Base-by-base conservation (phyloP, 2,888 invertebrate genomes). In the Callosobruchus maculatus region DNA sequence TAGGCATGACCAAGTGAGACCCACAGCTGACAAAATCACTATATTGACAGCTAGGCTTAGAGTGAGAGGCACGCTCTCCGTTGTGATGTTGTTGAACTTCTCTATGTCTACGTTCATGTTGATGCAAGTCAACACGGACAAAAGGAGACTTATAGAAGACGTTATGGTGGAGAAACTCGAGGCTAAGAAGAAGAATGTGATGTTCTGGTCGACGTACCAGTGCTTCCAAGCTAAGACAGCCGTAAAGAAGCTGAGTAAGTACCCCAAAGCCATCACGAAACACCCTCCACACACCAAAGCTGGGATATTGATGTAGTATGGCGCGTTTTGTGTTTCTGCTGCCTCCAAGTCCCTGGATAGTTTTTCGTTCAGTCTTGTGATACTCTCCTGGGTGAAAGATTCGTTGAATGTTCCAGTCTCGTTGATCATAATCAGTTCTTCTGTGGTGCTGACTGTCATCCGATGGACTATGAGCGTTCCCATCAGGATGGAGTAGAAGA, bases 201-300 rank as follows among this genome's bases (percentile, higher is more conserved):
- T 92, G 81, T 92, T 91, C 74, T 89, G 88, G 81, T 92, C 92
- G 70, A 92, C 89, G 82, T 92, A 93, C 92, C 92, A 93, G 77
- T 88, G 86, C 66, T 90, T 89, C 81, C 92, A 92, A 0, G 92
- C 92, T 70, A 92, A 82, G 18, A 91, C 86, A 0, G 91, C 91
- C 0, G 90, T 87, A 2, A 89, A 74, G 0, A 90, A 90, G 0
- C 90, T 89, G 0, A 87, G 86, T 70, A 90, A 80, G 0, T 89
- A 89, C 71, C 90, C 90, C 49, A 89, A 76, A 0, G 89, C 88
- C 76, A 90, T 86, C 73, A 90, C 80, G 78, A 86, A 87, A 0
- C 90, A 89, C 7, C 90, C 89, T 71, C 90, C 74, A 13, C 89
- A 88, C 68, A 83, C 74, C 7, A 81, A 70, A 7, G 79, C 78